Base-by-base conservation (phyloP, 2,888 invertebrate species). In the Odontocerum albicorne region DNA sequence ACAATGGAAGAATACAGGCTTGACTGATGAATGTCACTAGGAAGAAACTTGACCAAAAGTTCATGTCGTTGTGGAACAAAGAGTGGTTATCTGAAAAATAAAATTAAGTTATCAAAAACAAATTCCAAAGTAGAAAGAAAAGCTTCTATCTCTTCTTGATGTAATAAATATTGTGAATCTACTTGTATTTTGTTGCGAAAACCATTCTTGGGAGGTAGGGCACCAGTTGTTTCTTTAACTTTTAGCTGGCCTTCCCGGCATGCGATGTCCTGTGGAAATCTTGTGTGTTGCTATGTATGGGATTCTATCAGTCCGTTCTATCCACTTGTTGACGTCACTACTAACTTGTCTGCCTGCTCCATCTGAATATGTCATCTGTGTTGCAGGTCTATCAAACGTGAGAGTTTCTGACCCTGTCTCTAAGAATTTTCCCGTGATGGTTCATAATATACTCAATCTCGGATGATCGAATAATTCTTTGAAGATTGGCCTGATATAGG, bases 21-120 rank as follows among this genome's bases (percentile, higher is more conserved):
- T 81, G 71, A 1, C 80, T 67, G 6, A 80, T 46, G 0, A 84
- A 55, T 60, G 79, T 72, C 13, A 82, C 71, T 35, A 77, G 66
- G 1, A 74, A 55, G 66, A 86, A 87, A 7, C 83, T 64, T 1
- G 77, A 64, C 85, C 88, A 88, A 69, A 84, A 90, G 63, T 82
- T 82, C 3, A 79, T 63, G 61, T 84, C 75, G 16, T 70, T 70
- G 57, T 76, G 70, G 47, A 86, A 71, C 33, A 81, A 2, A 68
- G 46, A 40, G 2, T 69, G 49, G 42, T 74, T 72, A 59, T 70
- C 83, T 84, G 69, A 63, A 78, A 80, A 62, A 33, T 38, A 53
- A 49, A 57, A 21, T 21, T 21, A 38, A n/a, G 6, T 35, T 3
- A 15, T 15, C 12, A 35, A 13, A 10, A 35, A 12, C 7, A 15